phyloP scores from a whole-genome alignment of 2,888 invertebrate genomes.

The Diplolepis rosae region DNA sequence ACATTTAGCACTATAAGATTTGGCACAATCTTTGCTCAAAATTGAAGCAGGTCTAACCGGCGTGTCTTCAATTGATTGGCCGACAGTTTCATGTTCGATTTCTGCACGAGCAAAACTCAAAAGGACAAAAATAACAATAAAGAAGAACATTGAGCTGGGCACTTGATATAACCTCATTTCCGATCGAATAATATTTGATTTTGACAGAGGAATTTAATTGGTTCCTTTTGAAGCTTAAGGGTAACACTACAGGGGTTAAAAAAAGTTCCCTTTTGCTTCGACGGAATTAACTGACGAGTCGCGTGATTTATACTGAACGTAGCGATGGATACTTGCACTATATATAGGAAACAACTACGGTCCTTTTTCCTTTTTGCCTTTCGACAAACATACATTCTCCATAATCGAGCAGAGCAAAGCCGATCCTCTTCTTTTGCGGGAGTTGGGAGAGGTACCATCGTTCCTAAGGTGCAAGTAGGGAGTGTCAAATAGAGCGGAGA shows the following conservation, averaged over 20 bases:
- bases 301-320: conserved; percentile 63
- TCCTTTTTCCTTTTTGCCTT: conserved; percentile 71
- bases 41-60: conserved; percentile 56
- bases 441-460: conserved; percentile 47
- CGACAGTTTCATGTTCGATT: conserved; percentile 60
- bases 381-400: conserved; percentile 70
- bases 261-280: background rate
- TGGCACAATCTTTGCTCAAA: conserved; percentile 75
- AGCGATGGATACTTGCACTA: conserved; percentile 66
- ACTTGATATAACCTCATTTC: conserved; percentile 10
- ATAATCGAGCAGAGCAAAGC: conserved; percentile 51
- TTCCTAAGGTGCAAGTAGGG: conserved; percentile 59
- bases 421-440: conserved; percentile 58
- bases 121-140: conserved; percentile 48
- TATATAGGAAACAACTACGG: conserved; percentile 66
- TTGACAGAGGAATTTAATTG: background rate
- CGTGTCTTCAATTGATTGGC: conserved; percentile 63
- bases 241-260: too few relatives aligned
- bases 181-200: background rate
- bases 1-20: conserved; percentile 82
- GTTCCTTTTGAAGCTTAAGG: background rate
- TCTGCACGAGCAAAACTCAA: conserved; percentile 59
- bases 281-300: conserved; percentile 27
- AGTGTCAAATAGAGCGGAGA: conserved; percentile 73
- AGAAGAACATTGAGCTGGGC: conserved; percentile 30